phyloP scores from a whole-genome alignment of 2,888 invertebrate species.

The Oxytorus armatus region DNA sequence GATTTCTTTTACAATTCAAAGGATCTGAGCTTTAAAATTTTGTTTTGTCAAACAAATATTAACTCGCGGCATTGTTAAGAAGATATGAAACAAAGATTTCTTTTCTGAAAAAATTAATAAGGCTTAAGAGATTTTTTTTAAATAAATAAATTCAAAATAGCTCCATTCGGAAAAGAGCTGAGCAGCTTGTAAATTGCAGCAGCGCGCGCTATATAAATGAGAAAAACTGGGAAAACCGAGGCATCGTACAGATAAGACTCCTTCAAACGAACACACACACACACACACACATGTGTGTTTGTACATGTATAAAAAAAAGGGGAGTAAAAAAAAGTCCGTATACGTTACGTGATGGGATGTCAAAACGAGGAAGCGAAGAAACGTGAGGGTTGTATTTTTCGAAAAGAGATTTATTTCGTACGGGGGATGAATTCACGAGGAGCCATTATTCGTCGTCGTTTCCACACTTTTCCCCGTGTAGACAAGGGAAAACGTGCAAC shows the following conservation, averaged over 20 bases:
- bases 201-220: no score
- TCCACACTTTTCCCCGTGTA: conserved; percentile 27
- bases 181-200: no score
- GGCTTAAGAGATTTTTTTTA: no score
- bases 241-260: conserved; percentile 43
- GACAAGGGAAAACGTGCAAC: conserved; percentile 12
- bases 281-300: not conserved
- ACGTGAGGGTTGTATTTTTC: not conserved
- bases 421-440: not conserved
- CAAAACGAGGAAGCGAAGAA: not conserved
- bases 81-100: no score
- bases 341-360: no score
- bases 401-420: not conserved
- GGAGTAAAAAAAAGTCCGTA: no score
- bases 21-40: not conserved
- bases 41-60: no score
- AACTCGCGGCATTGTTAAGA: no score
- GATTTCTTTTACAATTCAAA: not conserved
- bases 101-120: no score
- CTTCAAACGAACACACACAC: not conserved
- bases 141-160: no score
- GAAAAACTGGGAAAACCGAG: conserved; percentile 33
- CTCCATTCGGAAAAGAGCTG: no score
- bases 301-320: no score
- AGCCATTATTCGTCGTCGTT: conserved; percentile 48